A percentile compares a stretch with the other conserved stretches of the same genome.
phyloP scores from a whole-genome alignment of 2,113 vertebrate species.

The Cephalopterus ornatus region DNA sequence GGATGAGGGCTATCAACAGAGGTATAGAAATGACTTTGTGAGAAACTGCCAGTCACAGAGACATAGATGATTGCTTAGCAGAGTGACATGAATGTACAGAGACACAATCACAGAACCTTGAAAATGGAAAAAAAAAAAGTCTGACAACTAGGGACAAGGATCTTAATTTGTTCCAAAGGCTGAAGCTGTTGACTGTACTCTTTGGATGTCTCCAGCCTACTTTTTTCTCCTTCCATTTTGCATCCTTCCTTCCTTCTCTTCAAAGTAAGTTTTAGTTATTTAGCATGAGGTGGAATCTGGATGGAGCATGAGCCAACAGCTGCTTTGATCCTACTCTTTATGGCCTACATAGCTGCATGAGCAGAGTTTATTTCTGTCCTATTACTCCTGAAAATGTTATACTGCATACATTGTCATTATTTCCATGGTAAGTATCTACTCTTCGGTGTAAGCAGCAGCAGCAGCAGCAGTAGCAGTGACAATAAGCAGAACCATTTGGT shows the following conservation, averaged over 20 bases:
- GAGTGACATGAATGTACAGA: neutral
- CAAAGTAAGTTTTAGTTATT: neutral
- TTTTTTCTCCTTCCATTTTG: neutral
- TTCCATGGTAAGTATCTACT: neutral
- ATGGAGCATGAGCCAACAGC: neutral
- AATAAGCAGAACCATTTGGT: neutral
- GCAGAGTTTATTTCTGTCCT: neutral
- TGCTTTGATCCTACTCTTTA: neutral
- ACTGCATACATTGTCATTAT: fast-evolving
- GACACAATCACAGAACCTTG: neutral
- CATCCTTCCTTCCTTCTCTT: neutral
- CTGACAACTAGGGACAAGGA: neutral
- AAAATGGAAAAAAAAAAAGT: neutral
- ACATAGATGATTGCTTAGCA: neutral
- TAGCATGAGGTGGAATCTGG: neutral
- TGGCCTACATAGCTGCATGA: neutral
- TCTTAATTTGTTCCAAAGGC: neutral
- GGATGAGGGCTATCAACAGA: neutral
- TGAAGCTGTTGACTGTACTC: neutral
- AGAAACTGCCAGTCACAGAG: neutral
- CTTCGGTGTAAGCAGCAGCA: neutral
- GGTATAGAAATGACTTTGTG: neutral
- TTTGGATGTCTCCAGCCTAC: neutral
- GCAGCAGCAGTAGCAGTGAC: neutral
- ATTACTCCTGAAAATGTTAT: neutral